A percentile compares a stretch with the other conserved stretches of the same genome.
Conservation (phyloP, 35 echinoderm and acorn worm species). For the Stichopus chloronotus region DNA sequence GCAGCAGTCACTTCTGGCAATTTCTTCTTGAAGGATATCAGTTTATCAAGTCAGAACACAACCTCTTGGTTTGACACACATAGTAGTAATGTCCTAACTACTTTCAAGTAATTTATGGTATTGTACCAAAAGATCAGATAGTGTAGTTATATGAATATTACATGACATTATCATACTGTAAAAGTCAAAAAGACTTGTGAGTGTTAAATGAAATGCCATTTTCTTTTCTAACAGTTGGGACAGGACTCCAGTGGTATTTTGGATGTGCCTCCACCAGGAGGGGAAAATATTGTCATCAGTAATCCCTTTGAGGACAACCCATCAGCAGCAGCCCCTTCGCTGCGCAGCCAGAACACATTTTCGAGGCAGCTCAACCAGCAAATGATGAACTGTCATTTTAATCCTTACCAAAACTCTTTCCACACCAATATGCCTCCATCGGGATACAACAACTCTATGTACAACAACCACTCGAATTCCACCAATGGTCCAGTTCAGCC, state of each 20-base stretch:
- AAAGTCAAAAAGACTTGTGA: background rate
- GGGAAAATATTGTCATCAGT: conserved; percentile 73
- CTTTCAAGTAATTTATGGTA: too few species aligned
- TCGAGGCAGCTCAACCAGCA: conserved; percentile 65
- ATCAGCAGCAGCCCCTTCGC: conserved; percentile 57
- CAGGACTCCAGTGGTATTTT: conserved; percentile 9
- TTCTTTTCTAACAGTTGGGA: conserved; percentile 39
- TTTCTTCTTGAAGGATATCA: too few species aligned
- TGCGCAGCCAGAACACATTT: conserved; percentile 70
- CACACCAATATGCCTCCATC: conserved; percentile 60
- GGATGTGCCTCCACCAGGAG: conserved; percentile 73
- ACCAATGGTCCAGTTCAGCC: conserved; percentile 70
- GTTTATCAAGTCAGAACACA: too few species aligned
- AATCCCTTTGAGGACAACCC: conserved; percentile 89
- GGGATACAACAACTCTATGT: conserved; percentile 46
- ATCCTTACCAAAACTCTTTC: conserved; percentile 76
- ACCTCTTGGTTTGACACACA: too few species aligned
- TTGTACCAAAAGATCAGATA: too few species aligned
- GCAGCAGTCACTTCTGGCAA: too few species aligned
- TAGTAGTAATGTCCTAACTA: too few species aligned
- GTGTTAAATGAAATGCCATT: background rate
- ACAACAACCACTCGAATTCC: conserved; percentile 55
- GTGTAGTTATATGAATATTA: too few species aligned
- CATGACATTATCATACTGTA: too few species aligned
- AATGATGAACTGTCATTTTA: conserved; percentile 81